Evolutionary conservation across 2,797 vertebrate genomes (phyloP), one percentile per base, ranked within the genome.

Genomic region (Catamblyrhynchus diadema): DNA sequence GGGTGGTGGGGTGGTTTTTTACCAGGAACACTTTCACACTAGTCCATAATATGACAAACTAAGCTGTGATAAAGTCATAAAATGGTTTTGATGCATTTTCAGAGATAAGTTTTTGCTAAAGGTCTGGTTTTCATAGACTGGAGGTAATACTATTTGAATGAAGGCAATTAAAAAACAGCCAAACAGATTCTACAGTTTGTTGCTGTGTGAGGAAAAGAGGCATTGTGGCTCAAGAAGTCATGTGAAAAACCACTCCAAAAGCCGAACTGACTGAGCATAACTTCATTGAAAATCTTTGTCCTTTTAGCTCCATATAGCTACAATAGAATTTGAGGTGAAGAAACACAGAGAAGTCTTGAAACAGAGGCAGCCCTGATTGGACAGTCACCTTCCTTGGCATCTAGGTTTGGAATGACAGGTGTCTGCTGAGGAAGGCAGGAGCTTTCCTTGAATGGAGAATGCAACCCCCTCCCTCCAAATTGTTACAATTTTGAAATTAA

Each of bases 261-360:
- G 1, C n/a, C 50, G 5, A 60, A 47, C 2, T 33, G 14, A 21
- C 32, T 10, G 4, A 75, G 23, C 0, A 0, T 5, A 80, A 56
- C 9, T 23, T 13, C 9, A 33, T 25, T 21, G 28, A 39, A 39
- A 16, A 4, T 0, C 6, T 18, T 45, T 85, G 9, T 4, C 9
- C 7, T 89, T 17, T 54, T 42, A 59, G 33, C 5, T 69, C 9
- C 22, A 9, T 12, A 5, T 8, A 54, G 6, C 2, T 48, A 14
- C 6, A 19, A 39, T 2, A 44, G 33, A 59, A 4, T 37, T 24
- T 37, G 33, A 73, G 19, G 11, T 64, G 41, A 77, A 60, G 28
- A 72, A 59, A 56, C 42, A 15, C 39, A 41, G 16, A 18, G 5
- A 62, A 57, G 7, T 17, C 56, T 82, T 54, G 39, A 73, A 70